Evolutionary conservation across 2,113 vertebrate genomes (phyloP).

Genomic region (Asarcornis scutulata): DNA sequence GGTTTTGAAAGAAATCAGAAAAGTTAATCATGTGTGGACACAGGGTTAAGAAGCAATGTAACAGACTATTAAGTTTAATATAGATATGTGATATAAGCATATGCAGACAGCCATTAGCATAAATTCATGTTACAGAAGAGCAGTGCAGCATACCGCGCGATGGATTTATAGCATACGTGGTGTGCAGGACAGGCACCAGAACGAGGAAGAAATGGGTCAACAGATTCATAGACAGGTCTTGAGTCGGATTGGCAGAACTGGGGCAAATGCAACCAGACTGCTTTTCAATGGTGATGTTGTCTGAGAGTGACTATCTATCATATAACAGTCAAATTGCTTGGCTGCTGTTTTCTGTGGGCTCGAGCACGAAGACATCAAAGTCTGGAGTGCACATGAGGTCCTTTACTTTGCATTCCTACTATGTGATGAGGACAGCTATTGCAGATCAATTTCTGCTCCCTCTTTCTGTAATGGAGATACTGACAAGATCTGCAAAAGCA

Average conservation of each 20-base stretch:
- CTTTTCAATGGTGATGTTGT: conserved; percentile 32
- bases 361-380: background rate
- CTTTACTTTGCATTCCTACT: conserved; percentile 25
- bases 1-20: conserved; percentile 98
- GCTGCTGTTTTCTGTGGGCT: conserved; percentile 23
- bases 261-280: conserved; percentile 49
- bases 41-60: conserved; percentile 99
- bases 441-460: conserved; percentile 41
- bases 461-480: conserved; percentile 22
- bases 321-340: background rate
- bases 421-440: conserved; percentile 8
- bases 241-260: conserved; percentile 71
- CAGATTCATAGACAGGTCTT: conserved; percentile 61
- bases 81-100: conserved; percentile 99
- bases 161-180: conserved; percentile 73
- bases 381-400: conserved; percentile 4
- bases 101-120: conserved; percentile 98
- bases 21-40: conserved; percentile 99
- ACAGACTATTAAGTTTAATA: conserved; percentile 99
- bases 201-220: conserved; percentile 70
- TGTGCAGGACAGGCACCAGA: conserved; percentile 46
- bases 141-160: conserved; percentile 62
- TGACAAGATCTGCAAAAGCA: conserved; percentile 23
- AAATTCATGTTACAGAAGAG: conserved; percentile 95
- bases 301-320: conserved; percentile 37